Evolutionary conservation across 2,797 vertebrate genomes (phyloP).

Genomic region (Phataginus tetradactyla): DNA sequence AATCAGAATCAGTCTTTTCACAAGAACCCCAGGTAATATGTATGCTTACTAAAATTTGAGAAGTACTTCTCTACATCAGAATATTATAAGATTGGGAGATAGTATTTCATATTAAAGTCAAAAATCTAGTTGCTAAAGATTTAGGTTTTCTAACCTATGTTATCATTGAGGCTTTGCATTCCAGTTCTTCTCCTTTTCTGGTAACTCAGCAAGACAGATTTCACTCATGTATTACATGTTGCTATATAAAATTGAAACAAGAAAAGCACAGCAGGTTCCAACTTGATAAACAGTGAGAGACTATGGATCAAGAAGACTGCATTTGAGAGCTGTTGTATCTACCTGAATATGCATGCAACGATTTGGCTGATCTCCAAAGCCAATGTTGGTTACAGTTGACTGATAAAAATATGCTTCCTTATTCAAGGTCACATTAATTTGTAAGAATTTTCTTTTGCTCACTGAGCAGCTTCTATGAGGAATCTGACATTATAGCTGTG

Average conservation of each 20-base stretch:
- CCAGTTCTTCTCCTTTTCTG: not conserved
- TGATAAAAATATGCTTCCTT: constrained; percentile 81
- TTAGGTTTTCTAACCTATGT: not conserved
- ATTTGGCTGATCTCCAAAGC: constrained; percentile 76
- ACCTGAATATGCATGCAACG: constrained; percentile 72
- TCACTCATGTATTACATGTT: constrained; percentile 42
- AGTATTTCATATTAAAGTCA: not conserved
- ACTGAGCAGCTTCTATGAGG: constrained; percentile 48
- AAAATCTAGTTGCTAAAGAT: not conserved
- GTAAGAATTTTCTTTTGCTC: constrained; percentile 78
- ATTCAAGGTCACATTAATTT: constrained; percentile 83
- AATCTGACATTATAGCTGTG: constrained; percentile 61
- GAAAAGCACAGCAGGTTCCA: constrained; percentile 63
- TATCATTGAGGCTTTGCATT: not conserved
- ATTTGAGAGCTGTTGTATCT: constrained; percentile 80
- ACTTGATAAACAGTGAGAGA: constrained; percentile 70
- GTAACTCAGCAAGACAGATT: not conserved
- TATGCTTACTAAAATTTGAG: not conserved
- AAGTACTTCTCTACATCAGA: not conserved
- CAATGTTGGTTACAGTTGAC: constrained; percentile 79
- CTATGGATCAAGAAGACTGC: constrained; percentile 72
- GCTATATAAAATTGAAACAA: constrained; percentile 42
- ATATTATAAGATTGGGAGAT: not conserved
- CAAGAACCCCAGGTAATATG: not conserved
- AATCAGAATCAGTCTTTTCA: not conserved